Conservation (phyloP, 2,113 vertebrate genomes). For the Rattus rattus region DNA sequence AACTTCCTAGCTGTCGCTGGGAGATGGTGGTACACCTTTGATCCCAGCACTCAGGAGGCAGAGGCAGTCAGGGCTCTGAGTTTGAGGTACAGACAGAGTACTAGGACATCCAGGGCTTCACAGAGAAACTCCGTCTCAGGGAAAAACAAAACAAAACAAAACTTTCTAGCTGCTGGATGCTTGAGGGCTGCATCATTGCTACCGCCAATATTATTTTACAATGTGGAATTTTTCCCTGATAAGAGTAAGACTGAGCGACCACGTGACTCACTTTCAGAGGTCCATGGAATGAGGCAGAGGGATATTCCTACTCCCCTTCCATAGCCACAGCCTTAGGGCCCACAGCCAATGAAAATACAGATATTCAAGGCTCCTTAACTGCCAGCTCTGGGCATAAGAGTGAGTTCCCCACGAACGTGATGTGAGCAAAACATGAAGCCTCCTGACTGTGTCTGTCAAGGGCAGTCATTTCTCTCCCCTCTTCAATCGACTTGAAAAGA, state of each 20-base stretch:
- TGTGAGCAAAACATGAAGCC: fast-evolving
- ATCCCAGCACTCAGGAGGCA: background rate
- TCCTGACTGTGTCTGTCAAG: background rate
- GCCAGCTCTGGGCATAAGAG: background rate
- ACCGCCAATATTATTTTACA: conserved; percentile 25
- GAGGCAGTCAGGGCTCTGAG: background rate
- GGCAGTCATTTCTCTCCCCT: background rate
- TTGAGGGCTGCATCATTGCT: background rate
- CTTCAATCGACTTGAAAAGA: background rate
- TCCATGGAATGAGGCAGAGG: background rate
- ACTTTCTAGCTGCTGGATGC: background rate
- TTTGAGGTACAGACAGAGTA: background rate
- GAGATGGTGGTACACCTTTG: too few species aligned
- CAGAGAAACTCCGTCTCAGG: background rate
- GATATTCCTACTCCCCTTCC: background rate
- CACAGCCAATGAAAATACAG: background rate
- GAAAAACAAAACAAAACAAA: background rate
- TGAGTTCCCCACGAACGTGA: background rate
- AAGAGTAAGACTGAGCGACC: background rate
- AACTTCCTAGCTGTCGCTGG: background rate
- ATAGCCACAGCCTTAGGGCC: background rate
- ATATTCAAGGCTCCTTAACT: background rate
- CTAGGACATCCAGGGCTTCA: background rate
- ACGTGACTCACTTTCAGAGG: background rate
- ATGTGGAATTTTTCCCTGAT: background rate